These are phyloP conservation scores for Drosophila nebulosa DNA, from an alignment of 1,140 invertebrate species.

Conservation along the genomic window DNA sequence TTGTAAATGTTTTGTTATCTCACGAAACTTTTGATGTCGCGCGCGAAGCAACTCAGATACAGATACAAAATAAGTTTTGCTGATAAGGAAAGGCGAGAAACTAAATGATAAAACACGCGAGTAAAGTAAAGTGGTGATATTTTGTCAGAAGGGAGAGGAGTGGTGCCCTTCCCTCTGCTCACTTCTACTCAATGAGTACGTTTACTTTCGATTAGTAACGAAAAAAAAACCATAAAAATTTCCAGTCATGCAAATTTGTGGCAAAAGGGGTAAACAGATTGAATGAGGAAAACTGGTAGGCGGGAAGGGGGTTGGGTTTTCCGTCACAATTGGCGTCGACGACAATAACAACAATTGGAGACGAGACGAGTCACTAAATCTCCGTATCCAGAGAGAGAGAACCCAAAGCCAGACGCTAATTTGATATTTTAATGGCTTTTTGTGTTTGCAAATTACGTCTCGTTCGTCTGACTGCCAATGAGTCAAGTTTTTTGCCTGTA, in stretches of 20 bases:
- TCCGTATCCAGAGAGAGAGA: slow-evolving; percentile 15
- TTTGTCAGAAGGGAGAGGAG: neutral
- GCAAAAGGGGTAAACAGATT: neutral
- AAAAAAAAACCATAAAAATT: slow-evolving; percentile 13
- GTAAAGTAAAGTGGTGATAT: neutral
- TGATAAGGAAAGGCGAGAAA: slow-evolving; percentile 32
- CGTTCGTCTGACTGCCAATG: slow-evolving; percentile 25
- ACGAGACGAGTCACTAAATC: slow-evolving; percentile 55
- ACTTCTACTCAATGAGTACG: slow-evolving; percentile 24
- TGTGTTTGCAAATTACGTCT: slow-evolving; percentile 70
- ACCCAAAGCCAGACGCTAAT: slow-evolving; percentile 64
- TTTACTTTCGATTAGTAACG: slow-evolving; percentile 53
- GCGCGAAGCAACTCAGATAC: neutral
- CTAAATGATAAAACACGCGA: neutral
- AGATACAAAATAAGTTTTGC: neutral
- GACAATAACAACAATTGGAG: slow-evolving; percentile 40
- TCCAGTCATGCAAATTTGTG: neutral
- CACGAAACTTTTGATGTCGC: too few species aligned
- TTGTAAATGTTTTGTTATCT: slow-evolving; percentile 40
- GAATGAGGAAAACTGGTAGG: neutral
- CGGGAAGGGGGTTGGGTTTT: neutral
- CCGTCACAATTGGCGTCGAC: slow-evolving; percentile 8
- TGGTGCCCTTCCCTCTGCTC: neutral
- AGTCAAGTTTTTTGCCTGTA: slow-evolving; percentile 14
- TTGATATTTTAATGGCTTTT: slow-evolving; percentile 78